A percentile compares a stretch with the other conserved stretches of the same genome.
Evolutionary conservation across 2,797 vertebrate genomes (phyloP).

Genomic region (Salarias fasciatus): DNA sequence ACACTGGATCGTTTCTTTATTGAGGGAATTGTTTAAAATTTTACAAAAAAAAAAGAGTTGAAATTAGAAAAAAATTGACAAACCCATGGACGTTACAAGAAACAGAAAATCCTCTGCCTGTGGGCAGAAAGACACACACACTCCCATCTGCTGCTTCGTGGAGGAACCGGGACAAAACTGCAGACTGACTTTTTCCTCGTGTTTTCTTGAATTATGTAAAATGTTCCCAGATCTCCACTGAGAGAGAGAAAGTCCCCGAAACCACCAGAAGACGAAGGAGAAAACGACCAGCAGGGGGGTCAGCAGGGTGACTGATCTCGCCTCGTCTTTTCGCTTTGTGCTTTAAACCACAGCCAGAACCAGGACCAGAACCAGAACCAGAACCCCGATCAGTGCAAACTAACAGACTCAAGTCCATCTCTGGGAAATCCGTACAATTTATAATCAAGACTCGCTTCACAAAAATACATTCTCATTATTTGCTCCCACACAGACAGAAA

Average conservation of each 20-base stretch:
- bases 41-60: too few species aligned
- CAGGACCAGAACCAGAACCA: slow-evolving; percentile 31
- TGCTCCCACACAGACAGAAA: slow-evolving; percentile 23
- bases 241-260: too few species aligned
- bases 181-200: too few species aligned
- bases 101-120: slow-evolving; percentile 5
- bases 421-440: neutral
- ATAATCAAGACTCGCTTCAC: slow-evolving; percentile 24
- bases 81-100: slow-evolving; percentile 10
- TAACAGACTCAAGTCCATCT: slow-evolving; percentile 20
- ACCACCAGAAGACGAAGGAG: too few species aligned
- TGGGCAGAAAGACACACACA: too few species aligned
- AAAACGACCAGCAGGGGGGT: neutral
- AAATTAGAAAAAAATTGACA: slow-evolving; percentile 36
- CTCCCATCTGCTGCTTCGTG: too few species aligned
- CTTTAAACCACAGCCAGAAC: slow-evolving; percentile 18
- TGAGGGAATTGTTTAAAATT: slow-evolving; percentile 43
- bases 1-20: neutral
- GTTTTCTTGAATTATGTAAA: too few species aligned
- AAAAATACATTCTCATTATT: slow-evolving; percentile 45
- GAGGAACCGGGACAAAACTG: too few species aligned
- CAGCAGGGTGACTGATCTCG: slow-evolving; percentile 8
- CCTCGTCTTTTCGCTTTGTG: slow-evolving; percentile 31
- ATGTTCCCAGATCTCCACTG: too few species aligned
- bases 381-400: slow-evolving; percentile 64